Percentiles rank a stretch among this genome's conserved stretches.
Conservation (phyloP, 2,888 invertebrate species). For the Polymixis lichenea region DNA sequence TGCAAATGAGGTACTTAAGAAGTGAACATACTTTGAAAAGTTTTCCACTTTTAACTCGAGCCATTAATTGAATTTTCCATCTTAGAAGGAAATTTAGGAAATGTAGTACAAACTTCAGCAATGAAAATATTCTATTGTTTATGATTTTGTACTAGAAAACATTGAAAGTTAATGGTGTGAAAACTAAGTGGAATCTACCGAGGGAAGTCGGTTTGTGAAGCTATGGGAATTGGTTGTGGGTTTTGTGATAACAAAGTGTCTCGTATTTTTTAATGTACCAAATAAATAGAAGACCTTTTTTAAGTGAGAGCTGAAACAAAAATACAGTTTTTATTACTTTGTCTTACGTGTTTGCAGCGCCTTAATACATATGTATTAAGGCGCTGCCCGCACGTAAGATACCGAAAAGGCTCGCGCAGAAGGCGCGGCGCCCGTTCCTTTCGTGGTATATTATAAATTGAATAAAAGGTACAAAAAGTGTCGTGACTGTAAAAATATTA, state of each 20-base stretch:
- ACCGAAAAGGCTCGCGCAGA: no score
- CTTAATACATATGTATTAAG: not conserved
- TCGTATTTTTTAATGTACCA: not conserved
- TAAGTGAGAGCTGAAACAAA: not conserved
- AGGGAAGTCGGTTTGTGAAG: not conserved
- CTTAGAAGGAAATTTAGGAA: constrained; percentile 29
- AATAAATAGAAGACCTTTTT: not conserved
- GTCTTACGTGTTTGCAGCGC: no score
- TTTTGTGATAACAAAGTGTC: not conserved
- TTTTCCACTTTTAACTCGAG: constrained; percentile 36
- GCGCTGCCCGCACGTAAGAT: no score
- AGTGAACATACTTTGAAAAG: constrained; percentile 25
- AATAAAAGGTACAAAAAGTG: no score
- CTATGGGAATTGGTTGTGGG: not conserved
- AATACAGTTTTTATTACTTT: not conserved
- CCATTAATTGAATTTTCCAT: constrained; percentile 51
- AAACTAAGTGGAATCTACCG: constrained; percentile 3
- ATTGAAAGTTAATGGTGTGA: constrained; percentile 4
- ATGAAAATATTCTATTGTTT: constrained; percentile 36
- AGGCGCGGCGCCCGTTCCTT: no score
- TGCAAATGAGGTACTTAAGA: constrained; percentile 22
- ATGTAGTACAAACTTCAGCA: constrained; percentile 38
- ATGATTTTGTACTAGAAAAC: constrained; percentile 9
- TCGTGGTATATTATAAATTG: no score
- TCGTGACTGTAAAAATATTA: no score